Evolutionary conservation across 2,113 vertebrate species (phyloP).

Genomic region (Acanthochromis polyacanthus): DNA sequence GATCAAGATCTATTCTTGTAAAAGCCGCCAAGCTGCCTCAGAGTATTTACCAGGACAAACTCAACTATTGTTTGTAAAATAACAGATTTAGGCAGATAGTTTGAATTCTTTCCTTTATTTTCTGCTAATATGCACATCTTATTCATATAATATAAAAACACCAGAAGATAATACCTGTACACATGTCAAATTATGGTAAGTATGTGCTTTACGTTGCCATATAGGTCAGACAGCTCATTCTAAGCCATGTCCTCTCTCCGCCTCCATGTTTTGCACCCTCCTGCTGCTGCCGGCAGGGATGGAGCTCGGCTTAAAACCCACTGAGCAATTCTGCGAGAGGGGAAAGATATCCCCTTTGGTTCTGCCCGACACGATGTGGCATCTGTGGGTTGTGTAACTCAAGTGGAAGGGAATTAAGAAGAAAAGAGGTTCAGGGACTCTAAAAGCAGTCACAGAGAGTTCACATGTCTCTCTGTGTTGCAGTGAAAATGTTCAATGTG

Average conservation of each 20-base stretch:
- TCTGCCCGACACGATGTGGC: constrained; percentile 52
- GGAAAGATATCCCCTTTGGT: constrained; percentile 48
- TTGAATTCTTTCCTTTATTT: neutral
- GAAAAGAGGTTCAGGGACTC: constrained; percentile 42
- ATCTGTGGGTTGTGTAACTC: constrained; percentile 69
- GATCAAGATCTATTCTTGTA: neutral
- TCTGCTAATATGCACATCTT: neutral
- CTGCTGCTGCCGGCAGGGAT: constrained; percentile 37
- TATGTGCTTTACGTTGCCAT: constrained; percentile 10
- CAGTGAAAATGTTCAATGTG: constrained; percentile 28
- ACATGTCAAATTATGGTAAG: neutral
- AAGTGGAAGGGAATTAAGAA: constrained; percentile 63
- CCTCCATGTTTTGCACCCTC: constrained; percentile 4
- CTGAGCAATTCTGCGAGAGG: constrained; percentile 23
- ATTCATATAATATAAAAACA: neutral
- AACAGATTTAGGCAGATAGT: rapidly evolving
- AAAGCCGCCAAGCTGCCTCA: neutral
- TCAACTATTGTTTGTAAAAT: neutral
- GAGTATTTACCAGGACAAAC: neutral
- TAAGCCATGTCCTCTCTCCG: neutral
- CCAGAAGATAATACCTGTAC: neutral
- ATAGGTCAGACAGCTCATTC: constrained; percentile 30
- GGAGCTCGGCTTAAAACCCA: constrained; percentile 41
- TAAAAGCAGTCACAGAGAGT: constrained; percentile 62
- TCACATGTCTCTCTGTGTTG: constrained; percentile 45